Evolutionary conservation across 1,140 invertebrate species (phyloP), one percentile per base, ranked within the genome.

Genomic region (Papilio machaon): DNA sequence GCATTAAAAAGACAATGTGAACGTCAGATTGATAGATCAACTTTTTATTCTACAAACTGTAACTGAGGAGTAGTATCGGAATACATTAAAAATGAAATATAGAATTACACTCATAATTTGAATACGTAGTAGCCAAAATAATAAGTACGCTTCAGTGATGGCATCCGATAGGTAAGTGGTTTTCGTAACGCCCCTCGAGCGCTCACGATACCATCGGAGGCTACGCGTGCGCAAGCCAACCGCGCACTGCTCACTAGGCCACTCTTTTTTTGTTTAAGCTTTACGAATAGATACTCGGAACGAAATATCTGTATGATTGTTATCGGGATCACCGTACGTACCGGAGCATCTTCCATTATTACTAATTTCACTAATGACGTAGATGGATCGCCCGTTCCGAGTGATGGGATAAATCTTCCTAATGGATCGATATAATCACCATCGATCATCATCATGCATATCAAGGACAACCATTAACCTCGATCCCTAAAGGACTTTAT

Each of bases 101-200:
- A 54, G 79, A 47, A 86, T 85, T 85, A 81, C 77, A 85, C 84
- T 86, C 85, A 82, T 86, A 87, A 87, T 87, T 84, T 85, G 83
- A 85, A 84, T 85, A 82, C 79, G 78, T 85, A 93, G 88, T 91
- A 92, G 90, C 88, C 87, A 87, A 92, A 92, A 92, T 92, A 89
- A 92, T 91, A 90, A 87, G 86, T 84, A 85, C 86, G 84, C 84
- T 89, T 87, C 82, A 84, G 83, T 84, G 89, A 91, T 92, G 88
- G 88, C 87, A 91, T 91, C 87, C 85, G 89, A 93, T 92, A 91
- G 86, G 89, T 91, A 92, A 93, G 90, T 92, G 88, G 91, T 91
- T 94, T 91, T 93, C 89, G 90, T 89, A 92, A 94, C 92, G 92
- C 91, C 91, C 90, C 90, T 83, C 87, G 80, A 86, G 88, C 86